Base-by-base conservation (phyloP, 2,888 invertebrate species). In the Ophioninae sp. region DNA sequence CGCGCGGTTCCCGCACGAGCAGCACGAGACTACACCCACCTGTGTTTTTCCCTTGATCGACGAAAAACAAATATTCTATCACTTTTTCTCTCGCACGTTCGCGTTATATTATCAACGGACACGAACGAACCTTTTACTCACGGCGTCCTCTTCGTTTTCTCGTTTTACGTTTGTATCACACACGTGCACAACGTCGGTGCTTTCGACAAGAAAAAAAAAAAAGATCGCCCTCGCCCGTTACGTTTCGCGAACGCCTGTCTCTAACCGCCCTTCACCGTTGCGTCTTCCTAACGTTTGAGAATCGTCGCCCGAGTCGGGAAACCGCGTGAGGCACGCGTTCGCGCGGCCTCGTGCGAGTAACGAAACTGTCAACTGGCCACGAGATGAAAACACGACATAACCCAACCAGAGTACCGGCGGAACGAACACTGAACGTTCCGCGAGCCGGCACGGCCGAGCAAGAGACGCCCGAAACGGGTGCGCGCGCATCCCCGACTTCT, bases 11-110 rank as follows among this genome's bases (percentile, higher is more conserved):
- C 67, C 59, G 78, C 20, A 81, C 79, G 59, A 63, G 74, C 73
- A 71, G 74, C 73, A 71, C 82, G 84, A 80, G 88, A 87, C 88
- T 87, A 88, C 90, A 91, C 91, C 90, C 90, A 91, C 91, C 91
- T 91, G 89, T 85, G 89, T 85, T 81, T 85, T 81, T 86, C 84
- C 79, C 85, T 74, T n/a, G 22, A 74, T 13, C 58, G 30, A 1
- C 30, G 3, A 30, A 30, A 30, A 30, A 30, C 1, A 30, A 30
- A 30, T 2, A 30, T 56, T 73, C 6, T 78, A 59, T 64, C 56
- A 74, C 61, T 73, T 10, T 69, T 74, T 74, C 44, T 44, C 8
- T 8, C 44, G 8, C 44, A 10, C 51, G 10, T 13, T 10, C 17
- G 10, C 51, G 51, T 17, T 13, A 3, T 10, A 17, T 17, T 17